phyloP scores from a whole-genome alignment of 1,140 invertebrate genomes.

The Maconellicoccus hirsutus region DNA sequence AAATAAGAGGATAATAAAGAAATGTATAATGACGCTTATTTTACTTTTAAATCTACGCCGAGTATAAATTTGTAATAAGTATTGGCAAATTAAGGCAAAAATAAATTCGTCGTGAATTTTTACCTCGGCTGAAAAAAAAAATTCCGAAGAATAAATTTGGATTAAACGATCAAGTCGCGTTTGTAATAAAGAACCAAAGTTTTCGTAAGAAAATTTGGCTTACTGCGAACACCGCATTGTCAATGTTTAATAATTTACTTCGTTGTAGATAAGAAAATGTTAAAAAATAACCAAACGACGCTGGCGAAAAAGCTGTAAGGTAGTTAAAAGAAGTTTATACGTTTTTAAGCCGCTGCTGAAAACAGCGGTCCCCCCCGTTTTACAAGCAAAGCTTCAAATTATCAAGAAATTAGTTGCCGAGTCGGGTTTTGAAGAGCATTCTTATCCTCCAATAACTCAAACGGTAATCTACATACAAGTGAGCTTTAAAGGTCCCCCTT shows the following conservation, averaged over 20 bases:
- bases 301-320: not conserved
- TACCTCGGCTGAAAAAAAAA: not conserved
- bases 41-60: not conserved
- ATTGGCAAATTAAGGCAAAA: not conserved
- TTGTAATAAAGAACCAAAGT: not conserved
- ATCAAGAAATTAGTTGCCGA: slow-evolving; percentile 17
- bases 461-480: slow-evolving; percentile 21
- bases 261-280: not conserved
- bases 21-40: not conserved
- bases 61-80: not conserved
- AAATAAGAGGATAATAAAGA: not conserved
- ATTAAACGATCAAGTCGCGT: not conserved
- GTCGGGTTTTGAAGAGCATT: slow-evolving; percentile 15
- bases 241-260: slow-evolving; percentile 1
- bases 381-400: slow-evolving; percentile 17
- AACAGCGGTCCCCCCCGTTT: slow-evolving; percentile 13
- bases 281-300: not conserved
- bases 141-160: not conserved
- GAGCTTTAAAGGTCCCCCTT: slow-evolving; percentile 19
- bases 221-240: not conserved
- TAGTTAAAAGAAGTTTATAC: slow-evolving; percentile 19
- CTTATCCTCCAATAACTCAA: slow-evolving; percentile 22
- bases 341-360: slow-evolving; percentile 12
- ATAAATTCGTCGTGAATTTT: not conserved
- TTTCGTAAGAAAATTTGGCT: not conserved